Percentiles rank a stretch among this genome's conserved stretches.
Conservation (phyloP, 1,140 invertebrate genomes). For the Hypsibius dujardini region DNA sequence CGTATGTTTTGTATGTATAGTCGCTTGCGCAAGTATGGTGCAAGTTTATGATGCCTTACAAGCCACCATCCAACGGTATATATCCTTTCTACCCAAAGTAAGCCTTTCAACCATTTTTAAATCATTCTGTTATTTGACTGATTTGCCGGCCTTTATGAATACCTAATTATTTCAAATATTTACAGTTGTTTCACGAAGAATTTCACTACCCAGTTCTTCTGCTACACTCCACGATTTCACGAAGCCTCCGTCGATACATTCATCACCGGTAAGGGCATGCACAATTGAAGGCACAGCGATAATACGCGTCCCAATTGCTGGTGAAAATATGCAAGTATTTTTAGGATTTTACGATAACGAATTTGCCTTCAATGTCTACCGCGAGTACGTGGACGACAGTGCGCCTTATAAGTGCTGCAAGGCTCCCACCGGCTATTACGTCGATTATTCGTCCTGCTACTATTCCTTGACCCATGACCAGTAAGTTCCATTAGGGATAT, state of each 20-base stretch:
- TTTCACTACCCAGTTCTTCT: slow-evolving; percentile 8
- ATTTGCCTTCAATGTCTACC: slow-evolving; percentile 13
- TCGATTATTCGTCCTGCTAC: slow-evolving; percentile 1
- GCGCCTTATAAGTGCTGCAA: slow-evolving; percentile 11
- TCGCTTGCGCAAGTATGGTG: not conserved
- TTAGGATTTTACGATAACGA: slow-evolving; percentile 8
- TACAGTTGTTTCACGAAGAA: slow-evolving; percentile 13
- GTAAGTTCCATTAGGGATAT: not conserved
- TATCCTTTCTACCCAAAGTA: slow-evolving; percentile 16
- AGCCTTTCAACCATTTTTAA: not conserved
- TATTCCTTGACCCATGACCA: not conserved
- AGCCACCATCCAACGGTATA: slow-evolving; percentile 7
- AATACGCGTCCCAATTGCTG: no score
- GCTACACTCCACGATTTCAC: slow-evolving; percentile 7
- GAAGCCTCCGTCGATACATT: not conserved
- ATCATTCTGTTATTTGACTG: not conserved
- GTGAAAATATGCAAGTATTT: not conserved
- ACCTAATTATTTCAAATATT: not conserved
- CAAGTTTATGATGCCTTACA: slow-evolving; percentile 13
- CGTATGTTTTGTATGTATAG: not conserved
- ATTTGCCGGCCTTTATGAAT: not conserved
- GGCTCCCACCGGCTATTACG: slow-evolving; percentile 2
- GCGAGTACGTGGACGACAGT: not conserved
- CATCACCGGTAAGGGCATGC: not conserved
- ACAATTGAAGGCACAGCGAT: no score